Percentiles rank a stretch among this genome's conserved stretches.
phyloP scores from a whole-genome alignment of 64 coral and sea anemone species.

The Cladopsammia gracilis region DNA sequence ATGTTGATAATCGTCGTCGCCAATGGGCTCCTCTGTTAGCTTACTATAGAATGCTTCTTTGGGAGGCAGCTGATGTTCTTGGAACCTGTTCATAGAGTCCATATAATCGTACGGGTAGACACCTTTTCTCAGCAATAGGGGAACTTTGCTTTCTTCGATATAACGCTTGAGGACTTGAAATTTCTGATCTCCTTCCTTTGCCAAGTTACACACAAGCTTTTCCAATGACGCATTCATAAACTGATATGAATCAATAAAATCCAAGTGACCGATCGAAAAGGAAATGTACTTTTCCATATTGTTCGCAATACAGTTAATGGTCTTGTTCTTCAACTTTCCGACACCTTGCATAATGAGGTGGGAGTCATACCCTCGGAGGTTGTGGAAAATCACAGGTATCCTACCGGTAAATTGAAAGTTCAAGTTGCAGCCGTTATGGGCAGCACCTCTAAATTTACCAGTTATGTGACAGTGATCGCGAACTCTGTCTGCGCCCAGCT shows the following conservation, averaged over 20 bases:
- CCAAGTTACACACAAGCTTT: conserved; percentile 33
- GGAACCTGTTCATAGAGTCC: not conserved
- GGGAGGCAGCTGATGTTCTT: conserved; percentile 2
- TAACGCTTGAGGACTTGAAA: conserved; percentile 27
- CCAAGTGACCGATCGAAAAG: conserved; percentile 22
- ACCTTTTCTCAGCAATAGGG: conserved; percentile 23
- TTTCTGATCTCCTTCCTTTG: conserved; percentile 32
- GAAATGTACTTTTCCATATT: conserved; percentile 73
- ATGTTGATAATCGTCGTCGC: conserved; percentile 32
- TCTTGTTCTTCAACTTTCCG: conserved; percentile 15
- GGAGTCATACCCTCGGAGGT: conserved; percentile 36
- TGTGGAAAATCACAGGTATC: conserved; percentile 64
- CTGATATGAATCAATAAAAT: conserved; percentile 60
- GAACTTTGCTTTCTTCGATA: not conserved
- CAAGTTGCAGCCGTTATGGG: conserved; percentile 57
- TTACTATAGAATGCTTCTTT: conserved; percentile 5
- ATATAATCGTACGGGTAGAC: conserved; percentile 34
- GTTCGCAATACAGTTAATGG: conserved; percentile 56
- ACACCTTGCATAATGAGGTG: conserved; percentile 53
- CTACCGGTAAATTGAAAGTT: conserved; percentile 32
- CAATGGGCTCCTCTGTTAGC: not conserved
- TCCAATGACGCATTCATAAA: conserved; percentile 74
- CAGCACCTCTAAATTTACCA: conserved; percentile 58
- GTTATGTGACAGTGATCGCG: conserved; percentile 42
- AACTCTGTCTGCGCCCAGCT: not conserved